A percentile compares a stretch with the other conserved stretches of the same genome.
These are phyloP conservation scores for Graptemys geographica DNA, from an alignment of 2,797 vertebrate species.

Conservation along the genomic window DNA sequence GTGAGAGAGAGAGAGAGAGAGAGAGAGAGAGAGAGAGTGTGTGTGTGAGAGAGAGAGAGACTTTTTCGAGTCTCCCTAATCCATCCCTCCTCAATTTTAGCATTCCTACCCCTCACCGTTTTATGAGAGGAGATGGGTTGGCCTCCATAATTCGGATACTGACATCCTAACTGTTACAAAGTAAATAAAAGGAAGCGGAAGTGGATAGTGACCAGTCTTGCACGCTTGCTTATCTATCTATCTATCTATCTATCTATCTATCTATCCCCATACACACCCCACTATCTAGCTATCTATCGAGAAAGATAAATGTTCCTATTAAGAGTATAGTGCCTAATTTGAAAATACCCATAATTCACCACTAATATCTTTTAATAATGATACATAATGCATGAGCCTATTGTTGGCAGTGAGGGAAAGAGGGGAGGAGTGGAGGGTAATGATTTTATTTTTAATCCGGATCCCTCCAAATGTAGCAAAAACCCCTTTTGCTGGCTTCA, in stretches of 20 bases:
- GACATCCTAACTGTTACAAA: background rate
- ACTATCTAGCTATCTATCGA: background rate
- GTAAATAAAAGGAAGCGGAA: background rate
- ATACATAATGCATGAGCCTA: conserved; percentile 67
- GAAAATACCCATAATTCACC: conserved; percentile 4
- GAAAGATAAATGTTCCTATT: background rate
- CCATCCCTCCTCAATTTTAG: background rate
- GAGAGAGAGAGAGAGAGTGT: too few relatives aligned
- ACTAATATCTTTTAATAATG: background rate
- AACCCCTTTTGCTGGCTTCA: background rate
- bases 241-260: too few relatives aligned
- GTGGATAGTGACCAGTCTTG: background rate
- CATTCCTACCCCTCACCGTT: background rate
- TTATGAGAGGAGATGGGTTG: background rate
- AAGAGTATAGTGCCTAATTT: background rate
- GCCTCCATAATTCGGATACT: background rate
- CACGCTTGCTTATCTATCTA: background rate
- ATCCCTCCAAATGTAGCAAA: background rate
- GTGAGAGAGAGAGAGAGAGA: background rate
- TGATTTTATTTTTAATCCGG: background rate
- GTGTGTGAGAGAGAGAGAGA: background rate
- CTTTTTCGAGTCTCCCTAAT: background rate
- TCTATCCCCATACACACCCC: too few relatives aligned
- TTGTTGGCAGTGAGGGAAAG: conserved; percentile 60
- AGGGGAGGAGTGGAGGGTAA: background rate